Conservation (phyloP, 35 echinoderm and acorn worm species). For the Lytechinus pictus region DNA sequence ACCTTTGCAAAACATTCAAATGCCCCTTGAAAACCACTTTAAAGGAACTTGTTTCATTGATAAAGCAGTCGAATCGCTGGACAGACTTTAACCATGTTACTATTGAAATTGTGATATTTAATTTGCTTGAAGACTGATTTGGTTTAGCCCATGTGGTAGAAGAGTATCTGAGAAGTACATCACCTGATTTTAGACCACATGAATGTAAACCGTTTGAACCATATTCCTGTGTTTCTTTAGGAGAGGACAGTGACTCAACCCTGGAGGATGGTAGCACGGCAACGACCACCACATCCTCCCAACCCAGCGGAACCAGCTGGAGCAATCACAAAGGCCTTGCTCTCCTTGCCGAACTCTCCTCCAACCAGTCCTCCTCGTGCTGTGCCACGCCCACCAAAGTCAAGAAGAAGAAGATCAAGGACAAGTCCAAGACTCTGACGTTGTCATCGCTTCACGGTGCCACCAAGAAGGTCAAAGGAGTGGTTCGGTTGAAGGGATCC, state of each 20-base stretch:
- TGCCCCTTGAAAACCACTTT: too few species aligned
- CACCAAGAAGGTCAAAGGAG: neutral
- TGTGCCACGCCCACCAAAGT: conserved; percentile 50
- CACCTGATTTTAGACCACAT: too few species aligned
- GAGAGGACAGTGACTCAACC: conserved; percentile 64
- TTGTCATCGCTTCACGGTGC: neutral
- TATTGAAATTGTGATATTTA: too few species aligned
- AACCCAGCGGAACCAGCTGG: conserved; percentile 45
- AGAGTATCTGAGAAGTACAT: too few species aligned
- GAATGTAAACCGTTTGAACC: too few species aligned
- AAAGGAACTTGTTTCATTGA: too few species aligned
- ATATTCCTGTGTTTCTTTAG: neutral
- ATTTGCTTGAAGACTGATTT: too few species aligned
- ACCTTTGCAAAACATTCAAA: too few species aligned
- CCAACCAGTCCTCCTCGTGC: conserved; percentile 54
- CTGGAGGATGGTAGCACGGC: conserved; percentile 47
- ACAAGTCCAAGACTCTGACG: conserved; percentile 17
- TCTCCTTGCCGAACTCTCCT: conserved; percentile 62
- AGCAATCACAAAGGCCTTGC: conserved; percentile 59
- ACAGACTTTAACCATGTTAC: too few species aligned
- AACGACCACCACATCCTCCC: neutral
- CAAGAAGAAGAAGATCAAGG: conserved; percentile 62
- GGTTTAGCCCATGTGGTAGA: too few species aligned
- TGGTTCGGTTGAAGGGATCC: neutral
- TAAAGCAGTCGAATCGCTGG: too few species aligned